phyloP scores from a whole-genome alignment of 2,888 invertebrate species.

The Hirtodrosophila trivittata region DNA sequence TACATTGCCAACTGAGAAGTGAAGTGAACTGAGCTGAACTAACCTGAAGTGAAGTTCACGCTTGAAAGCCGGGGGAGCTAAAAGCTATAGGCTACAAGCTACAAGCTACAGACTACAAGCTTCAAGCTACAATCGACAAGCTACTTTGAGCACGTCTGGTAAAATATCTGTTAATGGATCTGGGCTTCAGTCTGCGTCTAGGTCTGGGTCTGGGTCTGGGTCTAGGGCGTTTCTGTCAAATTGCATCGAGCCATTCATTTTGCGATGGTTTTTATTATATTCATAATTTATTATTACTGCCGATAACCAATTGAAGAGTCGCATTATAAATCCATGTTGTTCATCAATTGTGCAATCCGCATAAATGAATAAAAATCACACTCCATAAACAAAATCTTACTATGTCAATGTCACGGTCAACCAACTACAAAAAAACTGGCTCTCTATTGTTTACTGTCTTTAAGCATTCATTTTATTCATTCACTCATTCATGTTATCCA shows the following conservation, averaged over 20 bases:
- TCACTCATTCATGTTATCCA: constrained; percentile 1
- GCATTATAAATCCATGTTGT: constrained; percentile 29
- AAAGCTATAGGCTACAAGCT: neutral
- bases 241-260: constrained; percentile 39
- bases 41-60: constrained; percentile 55
- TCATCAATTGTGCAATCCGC: constrained; percentile 63
- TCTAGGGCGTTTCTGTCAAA: constrained; percentile 40
- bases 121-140: too few relatives aligned
- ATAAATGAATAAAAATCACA: constrained; percentile 62
- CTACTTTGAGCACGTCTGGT: neutral
- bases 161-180: constrained; percentile 8
- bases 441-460: constrained; percentile 11
- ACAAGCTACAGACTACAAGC: neutral
- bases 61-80: constrained; percentile 39
- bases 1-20: constrained; percentile 46
- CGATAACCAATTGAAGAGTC: constrained; percentile 16
- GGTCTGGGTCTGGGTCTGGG: constrained; percentile 50
- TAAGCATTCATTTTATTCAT: neutral
- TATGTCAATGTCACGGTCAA: constrained; percentile 71
- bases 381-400: constrained; percentile 39
- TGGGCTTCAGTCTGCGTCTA: constrained; percentile 44
- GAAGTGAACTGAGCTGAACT: constrained; percentile 38
- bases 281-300: neutral
- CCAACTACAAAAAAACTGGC: constrained; percentile 41
- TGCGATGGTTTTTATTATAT: constrained; percentile 21